phyloP scores from a whole-genome alignment of 2,888 invertebrate genomes.

The Autographa gamma region DNA sequence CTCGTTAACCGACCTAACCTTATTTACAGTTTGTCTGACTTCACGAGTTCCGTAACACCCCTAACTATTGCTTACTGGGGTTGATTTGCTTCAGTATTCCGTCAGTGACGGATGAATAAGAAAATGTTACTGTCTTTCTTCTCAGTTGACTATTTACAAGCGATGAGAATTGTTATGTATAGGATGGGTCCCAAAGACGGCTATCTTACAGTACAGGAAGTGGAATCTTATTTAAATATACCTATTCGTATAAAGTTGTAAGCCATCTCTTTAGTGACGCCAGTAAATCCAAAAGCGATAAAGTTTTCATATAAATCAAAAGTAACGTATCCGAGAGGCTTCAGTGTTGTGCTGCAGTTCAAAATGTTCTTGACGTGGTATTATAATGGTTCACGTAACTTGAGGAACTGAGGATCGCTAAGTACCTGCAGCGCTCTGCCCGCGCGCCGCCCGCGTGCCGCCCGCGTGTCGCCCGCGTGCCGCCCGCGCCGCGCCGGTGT shows the following conservation, averaged over 20 bases:
- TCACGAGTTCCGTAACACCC: neutral
- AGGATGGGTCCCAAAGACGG: neutral
- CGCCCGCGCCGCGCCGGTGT: neutral
- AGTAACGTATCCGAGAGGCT: neutral
- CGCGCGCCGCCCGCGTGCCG: neutral
- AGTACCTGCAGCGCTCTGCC: neutral
- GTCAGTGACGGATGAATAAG: neutral
- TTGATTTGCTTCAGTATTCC: neutral
- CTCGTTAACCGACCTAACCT: conserved; percentile 5
- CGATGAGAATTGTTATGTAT: neutral
- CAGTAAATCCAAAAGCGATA: conserved; percentile 1
- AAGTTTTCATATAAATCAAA: conserved; percentile 1
- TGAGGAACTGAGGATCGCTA: conserved; percentile 1
- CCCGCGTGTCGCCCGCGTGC: neutral
- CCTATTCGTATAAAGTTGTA: neutral
- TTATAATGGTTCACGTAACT: conserved; percentile 1
- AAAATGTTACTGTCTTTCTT: neutral
- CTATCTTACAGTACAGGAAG: neutral
- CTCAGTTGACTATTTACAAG: neutral
- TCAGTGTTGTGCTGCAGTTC: neutral
- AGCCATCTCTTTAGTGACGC: neutral
- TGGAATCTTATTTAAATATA: neutral
- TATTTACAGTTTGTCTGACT: neutral
- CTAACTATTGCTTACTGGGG: neutral
- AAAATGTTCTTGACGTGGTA: neutral